These are phyloP conservation scores for Morone chrysops DNA, from an alignment of 2,113 vertebrate genomes.

Conservation along the genomic window DNA sequence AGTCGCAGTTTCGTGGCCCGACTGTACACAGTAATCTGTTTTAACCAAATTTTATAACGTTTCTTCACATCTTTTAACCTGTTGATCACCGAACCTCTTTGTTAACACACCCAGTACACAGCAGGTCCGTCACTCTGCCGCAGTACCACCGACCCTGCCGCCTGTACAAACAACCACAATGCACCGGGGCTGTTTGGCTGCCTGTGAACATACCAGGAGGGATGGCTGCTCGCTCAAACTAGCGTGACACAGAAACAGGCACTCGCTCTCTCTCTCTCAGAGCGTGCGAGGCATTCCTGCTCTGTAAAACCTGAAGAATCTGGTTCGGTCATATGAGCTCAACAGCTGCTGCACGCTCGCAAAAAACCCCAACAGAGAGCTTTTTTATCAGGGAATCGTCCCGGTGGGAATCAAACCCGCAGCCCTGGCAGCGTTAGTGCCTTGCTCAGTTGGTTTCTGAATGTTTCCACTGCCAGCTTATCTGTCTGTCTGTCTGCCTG, in stretches of 20 bases:
- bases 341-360: constrained; percentile 36
- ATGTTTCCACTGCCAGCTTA: not conserved
- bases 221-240: not conserved
- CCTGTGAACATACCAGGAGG: constrained; percentile 1
- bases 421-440: not conserved
- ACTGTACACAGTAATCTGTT: too few species aligned
- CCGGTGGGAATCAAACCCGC: constrained; percentile 29
- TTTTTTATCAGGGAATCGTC: not conserved
- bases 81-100: too few species aligned
- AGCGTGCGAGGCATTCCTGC: not conserved
- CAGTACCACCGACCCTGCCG: not conserved
- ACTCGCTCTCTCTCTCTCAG: not conserved
- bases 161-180: not conserved
- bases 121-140: too few species aligned
- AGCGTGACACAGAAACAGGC: constrained; percentile 23
- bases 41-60: too few species aligned
- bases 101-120: too few species aligned
- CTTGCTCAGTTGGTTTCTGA: not conserved
- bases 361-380: not conserved
- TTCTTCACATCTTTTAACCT: too few species aligned
- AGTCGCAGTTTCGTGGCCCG: too few species aligned
- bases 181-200: constrained; percentile 7
- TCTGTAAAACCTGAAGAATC: constrained; percentile 30
- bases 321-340: constrained; percentile 20
- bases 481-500: not conserved